These are phyloP conservation scores for Aldabrachelys gigantea DNA, from an alignment of 2,113 vertebrate genomes.

Conservation along the genomic window DNA sequence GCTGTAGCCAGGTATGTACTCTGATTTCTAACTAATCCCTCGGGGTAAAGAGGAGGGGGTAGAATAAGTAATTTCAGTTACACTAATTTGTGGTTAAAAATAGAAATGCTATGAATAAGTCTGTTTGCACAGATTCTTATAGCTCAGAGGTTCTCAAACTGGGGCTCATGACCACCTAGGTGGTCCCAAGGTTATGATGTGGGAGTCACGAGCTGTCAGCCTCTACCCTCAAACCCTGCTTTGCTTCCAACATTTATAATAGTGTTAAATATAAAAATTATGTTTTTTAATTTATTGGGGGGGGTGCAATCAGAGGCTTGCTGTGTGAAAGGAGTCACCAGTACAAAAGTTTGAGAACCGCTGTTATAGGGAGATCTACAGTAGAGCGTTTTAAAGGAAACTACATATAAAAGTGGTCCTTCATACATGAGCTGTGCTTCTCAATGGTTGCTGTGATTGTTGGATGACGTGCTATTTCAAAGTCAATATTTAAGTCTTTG, in stretches of 20 bases:
- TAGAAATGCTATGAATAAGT: background rate
- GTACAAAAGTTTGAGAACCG: no score
- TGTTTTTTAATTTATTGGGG: no score
- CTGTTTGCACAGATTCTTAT: slow-evolving; percentile 15
- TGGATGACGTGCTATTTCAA: slow-evolving; percentile 18
- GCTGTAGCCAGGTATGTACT: slow-evolving; percentile 93
- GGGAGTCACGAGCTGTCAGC: no score
- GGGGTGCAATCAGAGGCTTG: no score
- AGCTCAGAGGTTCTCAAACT: background rate
- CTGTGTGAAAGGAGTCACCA: no score
- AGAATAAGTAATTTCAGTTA: background rate
- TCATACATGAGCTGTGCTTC: background rate
- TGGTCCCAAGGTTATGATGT: no score
- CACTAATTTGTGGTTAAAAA: background rate
- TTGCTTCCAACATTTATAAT: no score
- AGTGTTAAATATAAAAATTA: no score
- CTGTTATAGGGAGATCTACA: background rate
- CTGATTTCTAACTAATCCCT: slow-evolving; percentile 34
- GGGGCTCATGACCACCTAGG: no score
- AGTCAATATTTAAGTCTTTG: background rate
- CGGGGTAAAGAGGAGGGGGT: slow-evolving; percentile 17
- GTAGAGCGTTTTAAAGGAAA: background rate
- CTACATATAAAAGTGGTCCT: background rate
- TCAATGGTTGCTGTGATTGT: background rate
- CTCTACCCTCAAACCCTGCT: no score